Percentiles rank a stretch among this genome's conserved stretches.
Conservation (phyloP, 2,797 vertebrate genomes). For the Bovichtus diacanthus region DNA sequence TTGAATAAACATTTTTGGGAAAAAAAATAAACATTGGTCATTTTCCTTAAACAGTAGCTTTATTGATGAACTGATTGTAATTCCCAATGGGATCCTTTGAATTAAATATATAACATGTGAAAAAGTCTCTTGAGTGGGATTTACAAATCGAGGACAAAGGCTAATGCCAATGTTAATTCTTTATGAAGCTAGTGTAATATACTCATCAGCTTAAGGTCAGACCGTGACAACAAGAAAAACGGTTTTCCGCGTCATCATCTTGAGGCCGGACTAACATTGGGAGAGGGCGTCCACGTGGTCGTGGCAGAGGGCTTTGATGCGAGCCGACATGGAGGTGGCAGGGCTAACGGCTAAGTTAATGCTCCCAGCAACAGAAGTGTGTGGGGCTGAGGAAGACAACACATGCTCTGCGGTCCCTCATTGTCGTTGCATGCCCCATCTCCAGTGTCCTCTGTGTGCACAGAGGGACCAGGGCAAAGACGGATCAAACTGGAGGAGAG, state of each 20-base stretch:
- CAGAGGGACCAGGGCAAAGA: background rate
- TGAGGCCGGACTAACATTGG: conserved; percentile 16
- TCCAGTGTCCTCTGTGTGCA: conserved; percentile 8
- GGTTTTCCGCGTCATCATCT: conserved; percentile 4
- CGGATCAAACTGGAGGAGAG: background rate
- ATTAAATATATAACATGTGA: conserved; percentile 1
- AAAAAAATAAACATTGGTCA: background rate
- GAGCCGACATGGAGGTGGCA: conserved; percentile 49
- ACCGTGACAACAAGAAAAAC: background rate
- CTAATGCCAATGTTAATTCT: conserved; percentile 6
- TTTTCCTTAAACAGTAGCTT: conserved; percentile 1
- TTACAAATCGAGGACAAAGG: conserved; percentile 13
- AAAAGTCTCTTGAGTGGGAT: conserved; percentile 4
- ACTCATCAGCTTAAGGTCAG: conserved; percentile 23
- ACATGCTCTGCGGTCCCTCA: conserved; percentile 28
- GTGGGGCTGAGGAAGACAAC: conserved; percentile 23
- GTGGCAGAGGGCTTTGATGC: conserved; percentile 34
- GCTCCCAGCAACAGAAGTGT: conserved; percentile 22
- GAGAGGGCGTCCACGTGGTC: conserved; percentile 2
- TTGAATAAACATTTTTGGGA: background rate
- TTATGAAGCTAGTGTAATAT: conserved; percentile 11
- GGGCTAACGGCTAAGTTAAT: conserved; percentile 30
- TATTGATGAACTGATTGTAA: conserved; percentile 11
- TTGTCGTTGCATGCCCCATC: background rate
- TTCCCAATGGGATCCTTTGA: background rate